Conservation (phyloP, 92 coral and sea anemone genomes). For the Hydrozoanthus gracilis region DNA sequence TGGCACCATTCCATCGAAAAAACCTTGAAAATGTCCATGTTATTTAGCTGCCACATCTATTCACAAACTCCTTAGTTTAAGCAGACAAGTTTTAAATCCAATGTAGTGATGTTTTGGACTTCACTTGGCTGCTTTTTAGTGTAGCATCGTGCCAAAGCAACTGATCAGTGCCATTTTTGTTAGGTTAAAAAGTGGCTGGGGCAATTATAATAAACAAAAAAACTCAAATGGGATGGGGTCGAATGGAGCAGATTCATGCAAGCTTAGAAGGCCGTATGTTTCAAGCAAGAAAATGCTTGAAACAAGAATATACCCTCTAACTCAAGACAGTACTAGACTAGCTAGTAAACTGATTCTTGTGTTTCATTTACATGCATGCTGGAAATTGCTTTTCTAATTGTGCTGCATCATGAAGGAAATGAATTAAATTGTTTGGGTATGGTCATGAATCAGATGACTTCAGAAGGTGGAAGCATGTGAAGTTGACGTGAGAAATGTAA, state of each 20-base stretch:
- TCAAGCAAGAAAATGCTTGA: too few species aligned
- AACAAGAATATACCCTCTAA: too few species aligned
- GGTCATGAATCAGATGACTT: neutral
- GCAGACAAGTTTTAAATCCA: neutral
- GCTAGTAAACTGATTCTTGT: too few species aligned
- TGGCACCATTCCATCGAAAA: too few species aligned
- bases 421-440: neutral
- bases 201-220: too few species aligned
- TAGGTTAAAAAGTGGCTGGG: neutral
- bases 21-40: too few species aligned
- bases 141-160: neutral
- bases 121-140: slow-evolving; percentile 7
- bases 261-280: too few species aligned
- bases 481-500: neutral
- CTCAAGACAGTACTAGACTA: too few species aligned
- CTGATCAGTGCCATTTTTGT: neutral
- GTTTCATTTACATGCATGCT: neutral
- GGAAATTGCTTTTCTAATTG: neutral
- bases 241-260: too few species aligned
- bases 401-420: neutral
- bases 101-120: neutral
- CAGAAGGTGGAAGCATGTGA: too few species aligned
- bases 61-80: neutral
- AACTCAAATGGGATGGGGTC: too few species aligned
- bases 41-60: too few species aligned